Base-by-base conservation (phyloP, 2,888 invertebrate genomes). In the Spatulosminthurus flaviceps region DNA sequence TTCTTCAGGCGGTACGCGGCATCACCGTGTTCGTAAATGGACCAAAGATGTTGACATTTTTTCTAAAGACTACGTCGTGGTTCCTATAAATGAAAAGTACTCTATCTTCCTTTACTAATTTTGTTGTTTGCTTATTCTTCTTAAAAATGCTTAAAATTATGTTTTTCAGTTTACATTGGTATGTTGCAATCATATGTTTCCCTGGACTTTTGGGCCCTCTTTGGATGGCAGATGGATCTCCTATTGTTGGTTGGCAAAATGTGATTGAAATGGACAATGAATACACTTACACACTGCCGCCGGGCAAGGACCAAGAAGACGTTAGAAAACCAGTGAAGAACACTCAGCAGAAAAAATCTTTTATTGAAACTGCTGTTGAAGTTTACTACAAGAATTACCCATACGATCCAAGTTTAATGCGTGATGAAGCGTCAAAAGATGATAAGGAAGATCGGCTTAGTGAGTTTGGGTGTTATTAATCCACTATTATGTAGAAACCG, bases 41-140 rank as follows among this genome's bases (percentile, higher is more conserved):
- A 98, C 98, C 0, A 96, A 97, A 87, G 93, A 94, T 88, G 95
- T 98, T 0, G 96, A 99, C 88, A 91, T 99, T 77, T 99, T 99
- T 88, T 92, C 94, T 71, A 98, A 98, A 90, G 98, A 98, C 88
- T 98, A 93, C 88, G 92, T 99, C 81, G 92, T 99, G 83, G 93
- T 99, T 87, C 99, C 99, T 83, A 97, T 99, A 78, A 98, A 98
- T 89, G 97, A 98, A 89, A 95, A 95, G 90, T 96, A 86, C 9
- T n/a, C n/a, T n/a, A n/a, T n/a, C n/a, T n/a, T n/a, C n/a, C n/a
- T n/a, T n/a, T 34, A 34, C 34, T 34, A 34, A 34, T 34, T 34
- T 34, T 34, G 4, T n/a, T n/a, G n/a, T n/a, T n/a, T n/a, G n/a
- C n/a, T n/a, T n/a, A n/a, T n/a, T n/a, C n/a, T n/a, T n/a, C n/a